phyloP scores from a whole-genome alignment of 2,113 vertebrate species.

The Gasterosteus aculeatus region DNA sequence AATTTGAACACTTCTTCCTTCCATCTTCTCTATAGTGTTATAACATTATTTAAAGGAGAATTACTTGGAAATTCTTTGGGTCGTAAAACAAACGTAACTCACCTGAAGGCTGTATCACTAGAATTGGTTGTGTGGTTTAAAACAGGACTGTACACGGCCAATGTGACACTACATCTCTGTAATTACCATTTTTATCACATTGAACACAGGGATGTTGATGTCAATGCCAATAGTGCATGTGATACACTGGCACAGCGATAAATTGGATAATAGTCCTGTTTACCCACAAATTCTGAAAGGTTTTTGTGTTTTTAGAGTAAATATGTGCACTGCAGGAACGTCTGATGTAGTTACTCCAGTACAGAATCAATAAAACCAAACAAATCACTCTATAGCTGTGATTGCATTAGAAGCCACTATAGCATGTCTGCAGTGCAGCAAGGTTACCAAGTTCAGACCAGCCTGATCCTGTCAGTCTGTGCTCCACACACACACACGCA shows the following conservation, averaged over 20 bases:
- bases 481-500: slow-evolving; percentile 4
- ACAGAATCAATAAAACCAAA: slow-evolving; percentile 53
- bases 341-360: slow-evolving; percentile 33
- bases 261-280: neutral
- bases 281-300: slow-evolving; percentile 14
- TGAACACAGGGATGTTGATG: neutral
- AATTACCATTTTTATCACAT: neutral
- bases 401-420: slow-evolving; percentile 47
- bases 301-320: slow-evolving; percentile 2
- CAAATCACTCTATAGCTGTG: slow-evolving; percentile 19
- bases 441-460: slow-evolving; percentile 52
- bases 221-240: neutral
- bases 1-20: neutral
- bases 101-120: neutral
- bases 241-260: neutral
- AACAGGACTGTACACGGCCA: neutral
- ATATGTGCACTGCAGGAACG: neutral
- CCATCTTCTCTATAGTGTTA: neutral
- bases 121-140: neutral
- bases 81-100: neutral
- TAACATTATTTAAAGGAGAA: neutral
- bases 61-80: neutral
- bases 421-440: slow-evolving; percentile 57
- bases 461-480: slow-evolving; percentile 41
- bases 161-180: neutral